phyloP scores from a whole-genome alignment of 2,113 vertebrate genomes.

The Plecturocebus donacophilus region DNA sequence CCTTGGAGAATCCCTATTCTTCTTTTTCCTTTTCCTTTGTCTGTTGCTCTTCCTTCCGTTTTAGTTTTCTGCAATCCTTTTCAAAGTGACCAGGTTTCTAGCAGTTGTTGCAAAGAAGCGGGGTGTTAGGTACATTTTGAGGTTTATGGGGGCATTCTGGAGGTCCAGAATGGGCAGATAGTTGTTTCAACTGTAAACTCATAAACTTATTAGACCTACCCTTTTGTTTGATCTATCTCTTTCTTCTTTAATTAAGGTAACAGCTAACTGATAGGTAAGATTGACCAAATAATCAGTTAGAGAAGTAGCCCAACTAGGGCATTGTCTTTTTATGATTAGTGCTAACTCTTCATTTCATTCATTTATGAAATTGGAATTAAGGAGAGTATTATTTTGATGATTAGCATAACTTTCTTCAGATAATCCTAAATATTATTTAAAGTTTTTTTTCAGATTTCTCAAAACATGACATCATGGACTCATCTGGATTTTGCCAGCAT shows the following conservation, averaged over 20 bases:
- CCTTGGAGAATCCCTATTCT: neutral
- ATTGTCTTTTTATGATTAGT: neutral
- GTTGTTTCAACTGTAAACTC: neutral
- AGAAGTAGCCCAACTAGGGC: neutral
- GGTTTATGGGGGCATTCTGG: neutral
- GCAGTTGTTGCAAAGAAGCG: neutral
- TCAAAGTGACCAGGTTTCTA: neutral
- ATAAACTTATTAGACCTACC: neutral
- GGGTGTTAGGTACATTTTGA: neutral
- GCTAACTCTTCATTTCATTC: neutral
- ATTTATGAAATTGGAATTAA: neutral
- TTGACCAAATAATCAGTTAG: neutral
- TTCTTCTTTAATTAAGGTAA: neutral
- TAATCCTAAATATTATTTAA: neutral
- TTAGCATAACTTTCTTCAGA: neutral
- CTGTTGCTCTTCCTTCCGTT: neutral
- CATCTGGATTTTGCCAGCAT: neutral
- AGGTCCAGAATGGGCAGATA: neutral
- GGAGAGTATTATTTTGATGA: neutral
- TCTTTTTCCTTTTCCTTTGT: neutral
- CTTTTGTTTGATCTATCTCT: neutral
- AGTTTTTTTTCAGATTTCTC: neutral
- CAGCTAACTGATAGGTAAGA: neutral
- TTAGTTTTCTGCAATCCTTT: neutral
- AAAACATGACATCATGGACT: neutral